Percentiles rank a stretch among this genome's conserved stretches.
Conservation (phyloP, 2,113 vertebrate genomes). For the Rattus rattus region DNA sequence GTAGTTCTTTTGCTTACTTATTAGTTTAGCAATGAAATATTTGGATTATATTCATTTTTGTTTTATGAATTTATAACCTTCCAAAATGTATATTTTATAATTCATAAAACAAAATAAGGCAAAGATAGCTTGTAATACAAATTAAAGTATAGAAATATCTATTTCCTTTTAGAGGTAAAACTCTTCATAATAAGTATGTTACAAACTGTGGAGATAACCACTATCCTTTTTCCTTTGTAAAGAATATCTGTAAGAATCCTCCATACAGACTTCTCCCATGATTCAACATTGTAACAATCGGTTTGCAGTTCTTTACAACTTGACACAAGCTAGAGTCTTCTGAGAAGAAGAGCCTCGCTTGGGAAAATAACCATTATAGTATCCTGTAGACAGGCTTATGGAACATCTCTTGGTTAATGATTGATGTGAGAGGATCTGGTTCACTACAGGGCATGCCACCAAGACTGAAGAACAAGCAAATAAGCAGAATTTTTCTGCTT, state of each 20-base stretch:
- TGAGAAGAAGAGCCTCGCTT: neutral
- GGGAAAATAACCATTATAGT: neutral
- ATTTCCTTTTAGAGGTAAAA: conserved; percentile 13
- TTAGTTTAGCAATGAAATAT: conserved; percentile 31
- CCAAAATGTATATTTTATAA: neutral
- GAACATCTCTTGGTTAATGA: neutral
- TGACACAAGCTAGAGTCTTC: neutral
- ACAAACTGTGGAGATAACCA: neutral
- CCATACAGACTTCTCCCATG: neutral
- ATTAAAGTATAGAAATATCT: neutral
- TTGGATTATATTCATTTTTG: neutral
- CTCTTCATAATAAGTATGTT: neutral
- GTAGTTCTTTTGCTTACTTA: conserved; percentile 53
- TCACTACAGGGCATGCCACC: neutral
- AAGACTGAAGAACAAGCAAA: neutral
- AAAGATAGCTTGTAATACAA: neutral
- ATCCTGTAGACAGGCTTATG: neutral
- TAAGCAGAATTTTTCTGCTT: neutral
- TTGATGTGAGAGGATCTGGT: neutral
- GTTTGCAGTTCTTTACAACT: neutral
- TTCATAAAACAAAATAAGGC: neutral
- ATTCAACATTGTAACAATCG: neutral
- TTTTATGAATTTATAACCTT: conserved; percentile 46
- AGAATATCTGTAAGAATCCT: neutral
- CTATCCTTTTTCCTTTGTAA: neutral